These are phyloP conservation scores for Oreohelix idahoensis DNA, from an alignment of 1,140 invertebrate genomes.

Conservation along the genomic window DNA sequence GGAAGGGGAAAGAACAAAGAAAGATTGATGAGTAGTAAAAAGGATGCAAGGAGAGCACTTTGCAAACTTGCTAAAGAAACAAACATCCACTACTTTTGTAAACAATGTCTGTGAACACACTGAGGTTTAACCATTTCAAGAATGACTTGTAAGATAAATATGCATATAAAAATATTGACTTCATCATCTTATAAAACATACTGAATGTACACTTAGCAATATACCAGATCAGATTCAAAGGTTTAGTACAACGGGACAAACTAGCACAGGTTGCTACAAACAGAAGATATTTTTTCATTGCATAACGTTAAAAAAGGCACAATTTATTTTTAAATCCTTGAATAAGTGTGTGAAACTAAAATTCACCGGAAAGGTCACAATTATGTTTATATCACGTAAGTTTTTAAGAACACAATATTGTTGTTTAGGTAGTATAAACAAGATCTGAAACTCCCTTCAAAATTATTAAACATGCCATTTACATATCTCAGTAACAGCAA, in stretches of 20 bases:
- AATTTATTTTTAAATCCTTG: constrained; percentile 5
- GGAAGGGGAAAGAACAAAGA: background rate
- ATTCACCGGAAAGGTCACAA: background rate
- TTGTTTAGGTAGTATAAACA: no score
- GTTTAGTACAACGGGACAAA: background rate
- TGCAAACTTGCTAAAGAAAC: no score
- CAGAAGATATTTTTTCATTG: background rate
- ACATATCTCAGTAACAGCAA: no score
- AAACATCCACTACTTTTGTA: background rate
- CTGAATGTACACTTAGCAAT: background rate
- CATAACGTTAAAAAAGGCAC: constrained; percentile 9
- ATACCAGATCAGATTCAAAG: background rate
- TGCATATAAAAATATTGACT: constrained; percentile 5
- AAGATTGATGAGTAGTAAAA: background rate
- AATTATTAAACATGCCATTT: no score
- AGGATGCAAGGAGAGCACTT: no score
- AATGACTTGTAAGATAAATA: background rate
- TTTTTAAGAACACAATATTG: no score
- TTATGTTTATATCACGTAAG: no score
- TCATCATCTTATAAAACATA: background rate
- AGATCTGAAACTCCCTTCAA: no score
- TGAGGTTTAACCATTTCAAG: background rate
- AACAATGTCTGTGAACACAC: background rate
- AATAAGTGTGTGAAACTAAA: constrained; percentile 4
- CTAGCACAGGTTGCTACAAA: background rate